Percentiles rank a stretch among this genome's conserved stretches.
Evolutionary conservation across 1,140 invertebrate genomes (phyloP).

Genomic region (Ceratina japonica): DNA sequence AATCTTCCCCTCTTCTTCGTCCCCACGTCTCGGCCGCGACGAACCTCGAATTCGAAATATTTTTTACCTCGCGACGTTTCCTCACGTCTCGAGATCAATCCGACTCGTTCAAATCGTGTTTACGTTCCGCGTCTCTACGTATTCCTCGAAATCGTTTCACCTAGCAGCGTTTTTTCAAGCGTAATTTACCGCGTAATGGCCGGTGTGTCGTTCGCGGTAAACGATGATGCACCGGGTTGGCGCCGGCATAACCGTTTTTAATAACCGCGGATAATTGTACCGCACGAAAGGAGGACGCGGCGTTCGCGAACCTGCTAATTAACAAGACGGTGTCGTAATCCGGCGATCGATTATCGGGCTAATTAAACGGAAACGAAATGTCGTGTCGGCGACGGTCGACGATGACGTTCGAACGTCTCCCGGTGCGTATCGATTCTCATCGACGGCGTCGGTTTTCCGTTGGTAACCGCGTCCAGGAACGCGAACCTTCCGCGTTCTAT

Average conservation of each 20-base stretch:
- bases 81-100: too few relatives aligned
- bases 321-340: neutral
- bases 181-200: slow-evolving; percentile 33
- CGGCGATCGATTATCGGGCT: neutral
- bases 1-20: neutral
- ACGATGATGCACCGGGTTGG: slow-evolving; percentile 23
- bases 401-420: neutral
- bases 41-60: too few relatives aligned
- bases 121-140: too few relatives aligned
- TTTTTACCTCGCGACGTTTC: too few relatives aligned
- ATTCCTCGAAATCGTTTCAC: neutral
- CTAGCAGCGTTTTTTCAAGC: slow-evolving; percentile 5
- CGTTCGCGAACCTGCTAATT: too few relatives aligned
- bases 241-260: slow-evolving; percentile 34
- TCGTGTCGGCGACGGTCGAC: neutral
- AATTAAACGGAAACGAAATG: slow-evolving; percentile 26
- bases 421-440: neutral
- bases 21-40: neutral
- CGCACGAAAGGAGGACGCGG: too few relatives aligned
- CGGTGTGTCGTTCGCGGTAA: neutral
- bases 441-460: neutral
- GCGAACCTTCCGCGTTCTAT: too few relatives aligned
- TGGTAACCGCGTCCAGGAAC: neutral
- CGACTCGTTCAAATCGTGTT: too few relatives aligned
- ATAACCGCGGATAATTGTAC: neutral